These are phyloP conservation scores for Poeciliopsis paucimaculata DNA, from an alignment of 2,797 vertebrate genomes.

Conservation along the genomic window DNA sequence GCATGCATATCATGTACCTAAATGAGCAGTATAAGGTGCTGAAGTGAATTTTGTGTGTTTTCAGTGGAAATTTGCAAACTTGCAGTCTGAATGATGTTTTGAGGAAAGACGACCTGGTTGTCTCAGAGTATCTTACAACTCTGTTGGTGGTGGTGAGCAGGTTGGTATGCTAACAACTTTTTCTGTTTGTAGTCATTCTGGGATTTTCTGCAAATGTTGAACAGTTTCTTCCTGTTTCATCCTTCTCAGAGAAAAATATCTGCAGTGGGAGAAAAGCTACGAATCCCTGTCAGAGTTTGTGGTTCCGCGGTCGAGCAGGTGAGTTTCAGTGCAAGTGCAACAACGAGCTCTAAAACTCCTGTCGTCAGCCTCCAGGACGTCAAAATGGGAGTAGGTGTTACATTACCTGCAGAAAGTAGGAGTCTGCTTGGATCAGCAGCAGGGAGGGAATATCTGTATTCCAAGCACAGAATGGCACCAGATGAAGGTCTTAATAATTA, in stretches of 20 bases:
- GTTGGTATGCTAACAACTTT: conserved; percentile 47
- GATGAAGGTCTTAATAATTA: conserved; percentile 1
- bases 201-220: not conserved
- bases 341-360: conserved; percentile 7
- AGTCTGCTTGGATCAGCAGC: conserved; percentile 43
- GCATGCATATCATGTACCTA: not conserved
- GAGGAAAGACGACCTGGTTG: conserved; percentile 91
- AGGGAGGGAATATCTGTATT: conserved; percentile 9
- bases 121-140: conserved; percentile 94
- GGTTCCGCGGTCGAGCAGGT: conserved; percentile 96
- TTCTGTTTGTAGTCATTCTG: not conserved
- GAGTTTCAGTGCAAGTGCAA: conserved; percentile 51
- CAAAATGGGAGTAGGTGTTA: conserved; percentile 56
- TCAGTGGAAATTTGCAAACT: conserved; percentile 88
- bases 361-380: conserved; percentile 40
- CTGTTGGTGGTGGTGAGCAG: conserved; percentile 88
- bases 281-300: conserved; percentile 94
- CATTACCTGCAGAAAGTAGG: conserved; percentile 72
- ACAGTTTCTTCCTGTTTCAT: conserved; percentile 7
- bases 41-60: conserved; percentile 16
- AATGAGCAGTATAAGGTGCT: not conserved
- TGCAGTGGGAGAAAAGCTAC: conserved; percentile 91
- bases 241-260: conserved; percentile 79
- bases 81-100: conserved; percentile 86
- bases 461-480: not conserved